Percentiles rank a stretch among this genome's conserved stretches.
Conservation (phyloP, 2,888 invertebrate species). For the Archips crataeganus region DNA sequence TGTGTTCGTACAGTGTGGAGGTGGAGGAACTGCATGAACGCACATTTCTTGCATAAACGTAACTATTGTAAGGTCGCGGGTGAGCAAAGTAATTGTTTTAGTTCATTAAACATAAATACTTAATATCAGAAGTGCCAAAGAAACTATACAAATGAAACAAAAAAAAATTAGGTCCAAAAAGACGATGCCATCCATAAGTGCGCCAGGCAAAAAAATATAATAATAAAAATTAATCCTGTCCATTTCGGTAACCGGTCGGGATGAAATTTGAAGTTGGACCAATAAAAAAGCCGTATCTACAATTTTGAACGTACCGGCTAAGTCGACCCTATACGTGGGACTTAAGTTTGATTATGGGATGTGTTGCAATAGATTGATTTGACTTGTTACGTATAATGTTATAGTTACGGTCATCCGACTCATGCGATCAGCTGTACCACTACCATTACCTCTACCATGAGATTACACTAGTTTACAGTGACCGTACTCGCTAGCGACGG, state of each 20-base stretch:
- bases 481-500: too few relatives aligned
- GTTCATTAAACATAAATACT: too few relatives aligned
- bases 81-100: too few relatives aligned
- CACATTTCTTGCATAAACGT: too few relatives aligned
- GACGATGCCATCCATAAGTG: slow-evolving; percentile 27
- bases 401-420: neutral
- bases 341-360: neutral
- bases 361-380: neutral
- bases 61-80: too few relatives aligned
- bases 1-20: too few relatives aligned
- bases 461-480: too few relatives aligned
- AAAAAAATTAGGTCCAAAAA: slow-evolving; percentile 16
- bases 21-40: too few relatives aligned
- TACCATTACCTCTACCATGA: too few relatives aligned
- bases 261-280: neutral
- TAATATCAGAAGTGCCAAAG: neutral
- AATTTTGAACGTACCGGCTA: neutral
- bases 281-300: neutral
- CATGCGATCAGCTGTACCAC: neutral
- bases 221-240: slow-evolving; percentile 16
- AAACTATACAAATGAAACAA: slow-evolving; percentile 11
- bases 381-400: neutral
- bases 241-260: slow-evolving; percentile 33
- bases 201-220: slow-evolving; percentile 28
- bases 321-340: neutral